phyloP scores from a whole-genome alignment of 2,113 vertebrate species.

The Lagenorhynchus albirostris region DNA sequence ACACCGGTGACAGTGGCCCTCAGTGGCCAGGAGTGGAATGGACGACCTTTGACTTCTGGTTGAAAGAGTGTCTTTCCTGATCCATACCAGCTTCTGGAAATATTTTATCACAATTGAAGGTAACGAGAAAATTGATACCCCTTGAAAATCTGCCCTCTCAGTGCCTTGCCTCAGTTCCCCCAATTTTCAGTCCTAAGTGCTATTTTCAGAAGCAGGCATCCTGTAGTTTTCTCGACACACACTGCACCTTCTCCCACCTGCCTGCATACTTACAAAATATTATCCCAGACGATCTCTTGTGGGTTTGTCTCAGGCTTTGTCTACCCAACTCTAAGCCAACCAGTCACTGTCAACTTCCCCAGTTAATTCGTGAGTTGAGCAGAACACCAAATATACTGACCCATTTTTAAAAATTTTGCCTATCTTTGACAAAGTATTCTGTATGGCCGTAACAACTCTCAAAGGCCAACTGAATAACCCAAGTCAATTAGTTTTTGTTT shows the following conservation, averaged over 20 bases:
- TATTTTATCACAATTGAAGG: neutral
- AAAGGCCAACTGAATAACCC: neutral
- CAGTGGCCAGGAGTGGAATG: rapidly evolving
- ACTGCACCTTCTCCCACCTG: rapidly evolving
- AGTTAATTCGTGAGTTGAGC: neutral
- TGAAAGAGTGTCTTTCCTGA: neutral
- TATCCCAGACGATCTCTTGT: rapidly evolving
- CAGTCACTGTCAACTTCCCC: rapidly evolving
- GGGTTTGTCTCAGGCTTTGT: neutral
- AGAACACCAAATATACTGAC: neutral
- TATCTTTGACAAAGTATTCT: neutral
- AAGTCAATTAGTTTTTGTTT: neutral
- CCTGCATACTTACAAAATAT: neutral
- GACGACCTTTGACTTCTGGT: neutral
- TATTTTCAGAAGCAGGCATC: neutral
- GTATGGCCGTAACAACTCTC: neutral
- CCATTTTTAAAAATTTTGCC: neutral
- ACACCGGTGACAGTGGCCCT: neutral
- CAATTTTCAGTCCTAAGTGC: neutral
- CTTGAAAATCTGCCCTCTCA: neutral
- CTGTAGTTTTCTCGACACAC: neutral
- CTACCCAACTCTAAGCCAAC: neutral
- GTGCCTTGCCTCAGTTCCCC: neutral
- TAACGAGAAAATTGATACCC: neutral
- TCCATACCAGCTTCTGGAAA: neutral